These are phyloP conservation scores for Apostichopus parvimensis DNA, from an alignment of 35 echinoderm and acorn worm species.

Conservation along the genomic window DNA sequence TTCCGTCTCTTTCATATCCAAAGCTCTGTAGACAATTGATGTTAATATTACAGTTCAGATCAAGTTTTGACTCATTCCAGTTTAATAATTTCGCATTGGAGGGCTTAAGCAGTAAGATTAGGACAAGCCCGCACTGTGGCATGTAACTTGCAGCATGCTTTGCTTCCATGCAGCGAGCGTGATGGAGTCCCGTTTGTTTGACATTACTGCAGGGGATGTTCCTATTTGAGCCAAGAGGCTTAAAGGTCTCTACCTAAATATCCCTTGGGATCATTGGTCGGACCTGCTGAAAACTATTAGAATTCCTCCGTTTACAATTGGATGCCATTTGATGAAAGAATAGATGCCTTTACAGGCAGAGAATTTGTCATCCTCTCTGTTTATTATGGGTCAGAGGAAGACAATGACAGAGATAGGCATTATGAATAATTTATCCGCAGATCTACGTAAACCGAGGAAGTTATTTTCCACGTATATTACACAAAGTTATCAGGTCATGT, in stretches of 20 bases:
- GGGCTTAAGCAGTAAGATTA: neutral
- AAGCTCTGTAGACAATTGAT: too few species aligned
- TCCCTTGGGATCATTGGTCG: slow-evolving; percentile 19
- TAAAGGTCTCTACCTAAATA: neutral
- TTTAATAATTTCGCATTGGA: neutral
- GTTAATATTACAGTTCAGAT: too few species aligned
- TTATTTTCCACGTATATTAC: too few species aligned
- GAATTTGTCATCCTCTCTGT: neutral
- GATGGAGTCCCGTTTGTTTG: slow-evolving; percentile 26
- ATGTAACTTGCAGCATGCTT: neutral
- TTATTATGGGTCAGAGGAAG: neutral
- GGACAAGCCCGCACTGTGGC: neutral
- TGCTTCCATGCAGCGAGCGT: neutral
- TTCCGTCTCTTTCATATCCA: too few species aligned
- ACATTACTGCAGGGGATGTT: slow-evolving; percentile 32
- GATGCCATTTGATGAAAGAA: slow-evolving; percentile 14
- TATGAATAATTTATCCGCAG: too few species aligned
- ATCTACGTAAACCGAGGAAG: too few species aligned
- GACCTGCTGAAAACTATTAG: slow-evolving; percentile 48
- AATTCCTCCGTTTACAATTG: slow-evolving; percentile 30
- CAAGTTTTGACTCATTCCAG: too few species aligned
- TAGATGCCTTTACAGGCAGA: neutral
- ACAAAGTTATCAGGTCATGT: too few species aligned
- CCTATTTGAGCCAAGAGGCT: slow-evolving; percentile 19
- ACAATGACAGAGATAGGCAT: too few species aligned